Evolutionary conservation across 2,888 invertebrate species (phyloP), one percentile per base, ranked within the genome.

Genomic region (Schizaphis graminum): DNA sequence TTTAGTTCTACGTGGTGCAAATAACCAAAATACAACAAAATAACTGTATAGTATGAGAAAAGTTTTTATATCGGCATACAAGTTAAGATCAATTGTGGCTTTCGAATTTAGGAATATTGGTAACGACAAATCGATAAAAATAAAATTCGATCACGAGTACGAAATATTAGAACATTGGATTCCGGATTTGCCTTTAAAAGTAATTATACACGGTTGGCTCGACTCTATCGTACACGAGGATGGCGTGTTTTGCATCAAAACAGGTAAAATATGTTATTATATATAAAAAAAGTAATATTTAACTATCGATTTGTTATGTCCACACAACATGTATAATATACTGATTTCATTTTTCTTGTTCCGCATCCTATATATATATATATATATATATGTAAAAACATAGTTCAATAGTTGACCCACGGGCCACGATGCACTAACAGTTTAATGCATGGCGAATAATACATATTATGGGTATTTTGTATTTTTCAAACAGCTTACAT

Each of bases 261-360:
- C 97, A 97, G 95, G 97, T 97, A 2, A 92, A 41, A 28, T 77
- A 1, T 61, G 1, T 61, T 61, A 44, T 47, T 89, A 44, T 26
- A 13, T 26, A 28, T 11, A 26, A 77, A 77, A 77, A n/a, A n/a
- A 13, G 13, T n/a, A n/a, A 77, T 21, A 16, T 21, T 77, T 35
- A 35, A 21, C 21, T 21, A 77, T 35, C 8, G 35, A 77, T 77
- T 35, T 77, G 21, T 67, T 5, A 3, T 8, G 77, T 5, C 7
- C 77, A 77, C 35, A 0, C 35, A 0, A n/a, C 7, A 67, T n/a
- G 5, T 13, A 3, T 77, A 5, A 77, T 35, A 35, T 8, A 77
- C 16, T n/a, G 7, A 35, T 7, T 35, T 35, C 0, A 77, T 35
- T 24, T 21, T 77, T 35, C 21, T 77, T 41, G 8, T 77, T 35